Conservation (phyloP, 2,888 invertebrate genomes). For the Baronia brevicornis region DNA sequence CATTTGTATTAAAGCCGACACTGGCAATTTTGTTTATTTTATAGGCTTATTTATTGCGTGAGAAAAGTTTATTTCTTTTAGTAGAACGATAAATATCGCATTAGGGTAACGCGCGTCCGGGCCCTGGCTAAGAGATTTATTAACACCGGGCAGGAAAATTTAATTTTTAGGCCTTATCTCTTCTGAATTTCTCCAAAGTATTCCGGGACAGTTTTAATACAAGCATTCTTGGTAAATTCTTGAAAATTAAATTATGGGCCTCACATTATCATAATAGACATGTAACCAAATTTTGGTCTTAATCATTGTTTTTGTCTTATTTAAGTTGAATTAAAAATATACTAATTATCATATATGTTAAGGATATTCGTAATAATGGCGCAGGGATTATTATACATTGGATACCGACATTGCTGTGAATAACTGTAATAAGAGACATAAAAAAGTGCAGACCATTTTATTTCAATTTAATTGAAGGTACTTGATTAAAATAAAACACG, state of each 20-base stretch:
- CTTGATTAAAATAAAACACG: no score
- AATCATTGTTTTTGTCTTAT: neutral
- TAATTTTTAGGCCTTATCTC: constrained; percentile 42
- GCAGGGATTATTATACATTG: no score
- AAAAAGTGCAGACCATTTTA: no score
- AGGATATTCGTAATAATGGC: no score
- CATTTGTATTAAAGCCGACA: constrained; percentile 13
- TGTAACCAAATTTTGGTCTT: constrained; percentile 1
- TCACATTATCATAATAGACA: constrained; percentile 1
- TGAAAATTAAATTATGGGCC: constrained; percentile 3
- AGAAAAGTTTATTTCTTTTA: constrained; percentile 52
- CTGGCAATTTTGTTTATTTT: constrained; percentile 33
- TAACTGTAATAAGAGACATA: no score
- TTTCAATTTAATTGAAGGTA: no score
- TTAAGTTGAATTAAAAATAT: neutral
- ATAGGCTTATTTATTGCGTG: constrained; percentile 47
- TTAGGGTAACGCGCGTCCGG: constrained; percentile 44
- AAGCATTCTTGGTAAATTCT: neutral
- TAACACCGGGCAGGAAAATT: constrained; percentile 40
- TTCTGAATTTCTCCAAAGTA: constrained; percentile 35
- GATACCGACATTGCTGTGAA: no score
- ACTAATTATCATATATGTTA: neutral
- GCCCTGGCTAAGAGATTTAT: constrained; percentile 44
- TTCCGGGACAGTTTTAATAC: constrained; percentile 26
- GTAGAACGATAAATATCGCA: constrained; percentile 61